These are phyloP conservation scores for Geodia barretti DNA, from an alignment of 37 sponge, comb jelly and placozoan genomes.

Conservation along the genomic window DNA sequence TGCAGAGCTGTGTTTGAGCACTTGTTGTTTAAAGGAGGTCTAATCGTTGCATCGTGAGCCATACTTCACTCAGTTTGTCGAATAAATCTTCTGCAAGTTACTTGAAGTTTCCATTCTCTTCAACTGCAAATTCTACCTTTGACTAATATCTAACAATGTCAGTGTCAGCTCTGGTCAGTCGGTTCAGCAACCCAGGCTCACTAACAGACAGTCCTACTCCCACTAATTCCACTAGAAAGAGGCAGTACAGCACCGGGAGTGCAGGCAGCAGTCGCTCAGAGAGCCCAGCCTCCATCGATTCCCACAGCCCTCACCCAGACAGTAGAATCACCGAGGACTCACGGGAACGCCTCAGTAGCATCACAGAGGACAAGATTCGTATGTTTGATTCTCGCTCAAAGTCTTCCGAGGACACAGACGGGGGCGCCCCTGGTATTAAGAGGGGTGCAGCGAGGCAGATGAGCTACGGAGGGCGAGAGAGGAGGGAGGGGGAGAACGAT, in stretches of 20 bases:
- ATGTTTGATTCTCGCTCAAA: neutral
- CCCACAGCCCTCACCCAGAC: neutral
- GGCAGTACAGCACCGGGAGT: neutral
- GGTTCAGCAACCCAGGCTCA: neutral
- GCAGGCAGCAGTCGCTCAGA: neutral
- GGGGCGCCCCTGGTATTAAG: neutral
- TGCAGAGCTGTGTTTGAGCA: too few relatives aligned
- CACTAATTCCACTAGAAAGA: neutral
- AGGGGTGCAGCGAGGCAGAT: neutral
- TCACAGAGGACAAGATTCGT: neutral
- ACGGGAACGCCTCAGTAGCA: neutral
- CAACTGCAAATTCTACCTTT: neutral
- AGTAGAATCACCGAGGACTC: neutral
- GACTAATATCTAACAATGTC: neutral
- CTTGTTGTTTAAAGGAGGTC: too few relatives aligned
- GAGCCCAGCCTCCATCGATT: neutral
- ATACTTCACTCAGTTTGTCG: too few relatives aligned
- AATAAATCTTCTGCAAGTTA: too few relatives aligned
- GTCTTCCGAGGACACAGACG: neutral
- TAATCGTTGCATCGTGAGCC: too few relatives aligned
- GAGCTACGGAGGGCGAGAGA: neutral
- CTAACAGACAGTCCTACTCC: neutral
- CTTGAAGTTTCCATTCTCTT: too few relatives aligned
- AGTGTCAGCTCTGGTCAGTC: neutral
- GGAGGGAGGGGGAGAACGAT: neutral